Evolutionary conservation across 2,113 vertebrate species (phyloP), one percentile per base, ranked within the genome.

Genomic region (Paralichthys olivaceus): DNA sequence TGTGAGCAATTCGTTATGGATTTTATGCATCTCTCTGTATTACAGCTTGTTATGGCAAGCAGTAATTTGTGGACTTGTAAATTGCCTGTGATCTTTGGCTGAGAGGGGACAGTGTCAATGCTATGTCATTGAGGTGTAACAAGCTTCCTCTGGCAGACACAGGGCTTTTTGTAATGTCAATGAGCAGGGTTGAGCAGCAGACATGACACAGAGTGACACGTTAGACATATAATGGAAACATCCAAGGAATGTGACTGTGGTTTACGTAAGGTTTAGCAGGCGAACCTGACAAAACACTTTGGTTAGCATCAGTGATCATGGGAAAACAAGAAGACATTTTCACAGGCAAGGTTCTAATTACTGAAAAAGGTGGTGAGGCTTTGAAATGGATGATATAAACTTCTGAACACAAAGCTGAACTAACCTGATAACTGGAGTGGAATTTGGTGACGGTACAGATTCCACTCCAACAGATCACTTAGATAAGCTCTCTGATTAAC

Each of bases 81-180:
- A 5, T 29, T 29, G 28, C 28, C 28, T 29, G 28, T 29, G 28
- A 29, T 71, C 19, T 40, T 69, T 32, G 32, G 69, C 51, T 4
- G 11, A 49, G 23, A 65, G 54, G 25, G 59, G 32, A 51, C 23
- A 58, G 40, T 60, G 69, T 65, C 37, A 37, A 55, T 60, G 34
- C 26, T 45, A 7, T 77, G 64, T 71, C n/a, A 40, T 40, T 8
- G 12, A 3, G 58, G 15, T 63, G 26, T 20, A 23, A 61, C 4
- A 17, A 1, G 13, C 47, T 69, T 70, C 37, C 37, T 40, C 9
- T 61, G 19, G 26, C 19, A 19, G 59, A 34, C 70, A 58, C 8
- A 5, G 13, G 14, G 49, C 81, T 40, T 71, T 53, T 45, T 26
- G 43, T 45, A 40, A 40, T 47, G 45, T 47, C 6, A 19, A 19